Conservation (phyloP, 2,888 invertebrate species). For the Arge pagana region DNA sequence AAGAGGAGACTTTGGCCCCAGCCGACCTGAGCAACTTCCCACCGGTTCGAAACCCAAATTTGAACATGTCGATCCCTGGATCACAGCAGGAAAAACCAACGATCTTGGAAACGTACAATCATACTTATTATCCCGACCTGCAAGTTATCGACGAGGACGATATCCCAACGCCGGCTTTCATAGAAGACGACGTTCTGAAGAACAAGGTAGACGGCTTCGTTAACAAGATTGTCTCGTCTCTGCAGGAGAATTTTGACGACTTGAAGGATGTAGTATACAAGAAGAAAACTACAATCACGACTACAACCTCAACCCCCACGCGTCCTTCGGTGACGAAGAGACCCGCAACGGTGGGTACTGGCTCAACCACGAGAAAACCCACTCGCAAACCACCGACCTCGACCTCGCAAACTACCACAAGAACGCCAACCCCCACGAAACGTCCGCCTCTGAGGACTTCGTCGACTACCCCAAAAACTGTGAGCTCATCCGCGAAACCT, state of each 20-base stretch:
- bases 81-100: constrained; percentile 57
- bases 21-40: constrained; percentile 81
- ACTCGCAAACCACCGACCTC: constrained; percentile 12
- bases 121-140: constrained; percentile 50
- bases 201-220: constrained; percentile 83
- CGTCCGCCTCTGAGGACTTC: constrained; percentile 49
- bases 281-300: constrained; percentile 51
- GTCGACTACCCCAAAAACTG: constrained; percentile 28
- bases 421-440: constrained; percentile 39
- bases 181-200: constrained; percentile 76
- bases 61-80: constrained; percentile 70
- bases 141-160: constrained; percentile 66
- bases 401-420: background rate
- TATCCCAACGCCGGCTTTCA: constrained; percentile 76
- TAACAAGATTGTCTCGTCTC: constrained; percentile 79
- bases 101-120: constrained; percentile 57
- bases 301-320: constrained; percentile 52
- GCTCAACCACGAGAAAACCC: constrained; percentile 36
- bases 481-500: constrained; percentile 12
- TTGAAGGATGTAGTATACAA: constrained; percentile 76
- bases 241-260: constrained; percentile 82
- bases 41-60: constrained; percentile 81
- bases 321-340: constrained; percentile 48
- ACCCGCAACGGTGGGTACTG: constrained; percentile 43
- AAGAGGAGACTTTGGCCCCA: constrained; percentile 67